Evolutionary conservation across 2,888 invertebrate genomes (phyloP).

Genomic region (Andricus curvator): DNA sequence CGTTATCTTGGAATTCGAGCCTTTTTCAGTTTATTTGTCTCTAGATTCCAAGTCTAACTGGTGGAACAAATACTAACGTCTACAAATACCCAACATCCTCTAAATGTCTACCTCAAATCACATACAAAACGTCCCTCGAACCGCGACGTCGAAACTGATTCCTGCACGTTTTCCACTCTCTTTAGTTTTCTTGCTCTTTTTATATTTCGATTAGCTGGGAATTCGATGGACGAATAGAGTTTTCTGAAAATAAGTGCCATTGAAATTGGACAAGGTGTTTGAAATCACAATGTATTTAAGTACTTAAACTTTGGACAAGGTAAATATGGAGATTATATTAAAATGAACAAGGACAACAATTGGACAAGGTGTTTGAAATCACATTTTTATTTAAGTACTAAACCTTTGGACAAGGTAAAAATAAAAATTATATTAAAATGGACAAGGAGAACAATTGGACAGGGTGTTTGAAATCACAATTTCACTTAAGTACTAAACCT

Average conservation of each 20-base stretch:
- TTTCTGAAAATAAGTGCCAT: neutral
- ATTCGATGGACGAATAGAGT: neutral
- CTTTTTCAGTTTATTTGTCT: constrained; percentile 51
- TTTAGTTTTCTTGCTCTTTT: neutral
- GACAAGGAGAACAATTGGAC: too few species aligned
- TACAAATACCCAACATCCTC: neutral
- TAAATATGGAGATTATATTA: too few species aligned
- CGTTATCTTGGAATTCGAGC: constrained; percentile 49
- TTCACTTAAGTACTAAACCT: neutral
- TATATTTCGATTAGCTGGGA: neutral
- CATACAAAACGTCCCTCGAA: neutral
- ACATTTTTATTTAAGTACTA: neutral
- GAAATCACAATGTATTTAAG: constrained; percentile 11
- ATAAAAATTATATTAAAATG: too few species aligned
- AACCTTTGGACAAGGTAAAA: too few species aligned
- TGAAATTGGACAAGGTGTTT: neutral
- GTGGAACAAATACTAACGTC: constrained; percentile 40
- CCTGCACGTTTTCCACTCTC: neutral
- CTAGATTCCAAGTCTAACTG: constrained; percentile 40
- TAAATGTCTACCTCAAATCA: neutral
- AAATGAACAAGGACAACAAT: too few species aligned
- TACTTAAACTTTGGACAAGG: too few species aligned
- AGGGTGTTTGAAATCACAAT: neutral
- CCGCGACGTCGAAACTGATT: neutral
- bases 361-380: neutral